Evolutionary conservation across 2,888 invertebrate species (phyloP), one percentile per base, ranked within the genome.

Genomic region (Euphydryas editha): DNA sequence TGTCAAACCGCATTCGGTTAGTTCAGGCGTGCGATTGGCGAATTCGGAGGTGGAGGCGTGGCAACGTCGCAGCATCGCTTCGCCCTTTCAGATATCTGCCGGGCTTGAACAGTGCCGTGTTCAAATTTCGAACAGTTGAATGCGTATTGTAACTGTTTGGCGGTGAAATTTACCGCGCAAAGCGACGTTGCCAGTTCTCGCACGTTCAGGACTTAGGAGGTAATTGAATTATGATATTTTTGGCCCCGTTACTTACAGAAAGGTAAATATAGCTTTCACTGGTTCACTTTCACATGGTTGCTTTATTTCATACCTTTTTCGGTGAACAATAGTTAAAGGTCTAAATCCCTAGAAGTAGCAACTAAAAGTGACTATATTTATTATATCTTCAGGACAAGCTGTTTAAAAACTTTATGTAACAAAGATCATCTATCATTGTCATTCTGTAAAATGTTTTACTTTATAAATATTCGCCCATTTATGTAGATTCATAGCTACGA

Each of bases 111-210:
- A 90, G 91, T 89, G 78, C 84, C 86, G 88, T 81, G 88, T 81
- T 81, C 79, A 80, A 83, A 81, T 81, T 84, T 81, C 85, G 81
- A 90, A 89, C 91, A 91, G 92, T 89, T 90, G 88, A 88, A 90
- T 89, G 86, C 88, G 87, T 84, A 82, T 87, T 87, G 85, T 85
- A 82, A 85, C 86, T 80, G 86, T 84, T 83, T 85, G 84, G 83
- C 87, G 85, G 82, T 80, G 83, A 78, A 81, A 76, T 80, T 78
- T 78, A 77, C 83, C 84, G 82, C 82, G 75, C 68, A 72, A 75
- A 80, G 88, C 86, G 84, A 83, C 87, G 87, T 85, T 85, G 85
- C 88, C 89, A 84, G 83, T 80, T 84, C 78, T 80, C 80, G 80
- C 80, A 81, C 78, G 70, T 69, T 57, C 69, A 66, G 79, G 80